phyloP scores from a whole-genome alignment of 2,113 vertebrate species.

The Gavialis gangeticus region DNA sequence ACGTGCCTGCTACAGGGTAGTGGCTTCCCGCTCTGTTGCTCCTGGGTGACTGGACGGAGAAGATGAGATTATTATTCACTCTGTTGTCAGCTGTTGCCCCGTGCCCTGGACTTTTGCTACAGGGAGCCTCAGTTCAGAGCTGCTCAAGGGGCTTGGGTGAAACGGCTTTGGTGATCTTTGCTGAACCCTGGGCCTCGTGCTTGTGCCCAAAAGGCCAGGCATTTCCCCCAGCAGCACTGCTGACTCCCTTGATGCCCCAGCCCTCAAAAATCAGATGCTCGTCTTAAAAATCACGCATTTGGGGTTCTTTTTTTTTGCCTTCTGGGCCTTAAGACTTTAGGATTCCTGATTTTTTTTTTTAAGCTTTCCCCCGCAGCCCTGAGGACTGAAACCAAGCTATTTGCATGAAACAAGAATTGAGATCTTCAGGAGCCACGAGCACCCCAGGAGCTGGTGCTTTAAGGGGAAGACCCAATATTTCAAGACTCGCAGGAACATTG shows the following conservation, averaged over 20 bases:
- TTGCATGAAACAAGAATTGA: background rate
- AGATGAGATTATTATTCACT: background rate
- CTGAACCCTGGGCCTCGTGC: too few relatives aligned
- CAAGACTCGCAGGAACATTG: background rate
- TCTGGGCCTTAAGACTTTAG: fast-evolving
- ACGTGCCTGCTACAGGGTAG: background rate
- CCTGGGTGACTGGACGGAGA: background rate
- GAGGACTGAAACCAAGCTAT: background rate
- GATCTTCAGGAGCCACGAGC: background rate
- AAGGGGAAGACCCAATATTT: background rate
- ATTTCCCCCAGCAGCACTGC: background rate
- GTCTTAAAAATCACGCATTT: background rate
- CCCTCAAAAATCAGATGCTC: background rate
- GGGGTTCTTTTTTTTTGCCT: fast-evolving
- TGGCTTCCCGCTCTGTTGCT: background rate
- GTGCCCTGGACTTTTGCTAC: background rate
- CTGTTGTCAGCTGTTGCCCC: background rate
- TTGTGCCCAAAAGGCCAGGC: background rate
- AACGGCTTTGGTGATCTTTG: background rate
- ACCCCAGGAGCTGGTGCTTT: background rate
- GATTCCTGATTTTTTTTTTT: background rate
- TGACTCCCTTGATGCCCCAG: background rate
- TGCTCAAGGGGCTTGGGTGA: background rate
- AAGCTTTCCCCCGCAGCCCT: background rate
- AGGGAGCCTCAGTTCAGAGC: background rate